Conservation (phyloP, 1,140 invertebrate genomes). For the Lasioglossum albipes region DNA sequence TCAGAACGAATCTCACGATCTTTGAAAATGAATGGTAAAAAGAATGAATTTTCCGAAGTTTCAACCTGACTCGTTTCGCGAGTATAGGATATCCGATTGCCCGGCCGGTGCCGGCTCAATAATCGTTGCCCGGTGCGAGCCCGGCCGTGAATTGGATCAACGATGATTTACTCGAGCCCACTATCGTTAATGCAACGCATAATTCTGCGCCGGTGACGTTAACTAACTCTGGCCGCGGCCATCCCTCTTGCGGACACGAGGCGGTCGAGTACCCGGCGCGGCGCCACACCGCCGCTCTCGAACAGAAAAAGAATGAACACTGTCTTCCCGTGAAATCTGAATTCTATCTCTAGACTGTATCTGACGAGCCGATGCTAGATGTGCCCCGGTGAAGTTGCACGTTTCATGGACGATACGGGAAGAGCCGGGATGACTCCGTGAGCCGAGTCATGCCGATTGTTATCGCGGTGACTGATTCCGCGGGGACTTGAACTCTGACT, state of each 20-base stretch:
- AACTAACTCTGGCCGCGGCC: neutral
- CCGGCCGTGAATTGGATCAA: constrained; percentile 11
- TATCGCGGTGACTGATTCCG: constrained; percentile 9
- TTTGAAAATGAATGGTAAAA: too few species aligned
- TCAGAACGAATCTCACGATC: too few species aligned
- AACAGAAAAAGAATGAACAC: neutral
- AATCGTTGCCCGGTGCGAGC: neutral
- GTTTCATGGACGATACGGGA: neutral
- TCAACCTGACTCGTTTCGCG: constrained; percentile 35
- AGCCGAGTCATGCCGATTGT: neutral
- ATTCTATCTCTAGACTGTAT: neutral
- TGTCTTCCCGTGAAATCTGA: neutral
- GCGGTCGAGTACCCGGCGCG: too few species aligned
- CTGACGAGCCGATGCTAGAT: neutral
- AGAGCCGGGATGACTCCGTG: neutral
- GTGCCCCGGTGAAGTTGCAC: neutral
- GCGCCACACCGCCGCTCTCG: too few species aligned
- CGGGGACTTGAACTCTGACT: neutral
- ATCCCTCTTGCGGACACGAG: neutral
- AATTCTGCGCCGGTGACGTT: neutral
- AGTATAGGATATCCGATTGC: constrained; percentile 46
- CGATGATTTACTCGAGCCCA: constrained; percentile 11
- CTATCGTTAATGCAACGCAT: neutral
- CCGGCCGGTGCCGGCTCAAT: neutral
- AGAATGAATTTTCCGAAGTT: too few species aligned